A percentile compares a stretch with the other conserved stretches of the same genome.
phyloP scores from a whole-genome alignment of 2,797 vertebrate species.

The Eidolon dupreanum region DNA sequence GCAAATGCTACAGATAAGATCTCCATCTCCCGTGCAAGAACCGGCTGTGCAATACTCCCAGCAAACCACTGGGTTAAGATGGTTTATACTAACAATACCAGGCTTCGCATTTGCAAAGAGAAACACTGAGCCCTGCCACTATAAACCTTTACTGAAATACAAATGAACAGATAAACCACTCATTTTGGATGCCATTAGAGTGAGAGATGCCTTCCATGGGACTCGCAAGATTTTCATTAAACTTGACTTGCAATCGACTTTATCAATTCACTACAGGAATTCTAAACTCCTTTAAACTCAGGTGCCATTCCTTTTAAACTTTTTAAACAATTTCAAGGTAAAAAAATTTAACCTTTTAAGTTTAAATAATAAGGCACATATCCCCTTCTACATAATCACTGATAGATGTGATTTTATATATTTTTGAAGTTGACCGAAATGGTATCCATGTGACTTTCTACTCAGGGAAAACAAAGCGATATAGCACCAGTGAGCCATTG shows the following conservation, averaged over 20 bases:
- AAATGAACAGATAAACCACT: background rate
- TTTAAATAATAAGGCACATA: background rate
- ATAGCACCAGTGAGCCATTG: background rate
- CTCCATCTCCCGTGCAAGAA: accelerated
- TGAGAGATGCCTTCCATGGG: background rate
- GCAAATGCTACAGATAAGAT: background rate
- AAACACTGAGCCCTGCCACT: background rate
- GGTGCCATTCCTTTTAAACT: background rate
- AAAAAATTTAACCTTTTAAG: background rate
- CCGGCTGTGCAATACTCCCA: background rate
- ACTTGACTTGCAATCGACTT: background rate
- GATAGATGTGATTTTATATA: background rate
- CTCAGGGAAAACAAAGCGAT: background rate
- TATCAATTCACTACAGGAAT: background rate
- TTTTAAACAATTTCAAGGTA: background rate
- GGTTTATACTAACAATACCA: background rate
- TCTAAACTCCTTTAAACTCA: background rate
- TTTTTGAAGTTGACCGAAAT: background rate
- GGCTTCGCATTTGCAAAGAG: background rate
- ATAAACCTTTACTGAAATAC: background rate
- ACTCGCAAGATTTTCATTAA: background rate
- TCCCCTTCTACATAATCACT: background rate
- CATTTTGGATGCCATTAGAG: background rate
- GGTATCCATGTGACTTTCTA: background rate
- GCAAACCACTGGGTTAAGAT: background rate